Evolutionary conservation across 2,888 invertebrate genomes (phyloP).

Genomic region (Eupithecia insigniata): DNA sequence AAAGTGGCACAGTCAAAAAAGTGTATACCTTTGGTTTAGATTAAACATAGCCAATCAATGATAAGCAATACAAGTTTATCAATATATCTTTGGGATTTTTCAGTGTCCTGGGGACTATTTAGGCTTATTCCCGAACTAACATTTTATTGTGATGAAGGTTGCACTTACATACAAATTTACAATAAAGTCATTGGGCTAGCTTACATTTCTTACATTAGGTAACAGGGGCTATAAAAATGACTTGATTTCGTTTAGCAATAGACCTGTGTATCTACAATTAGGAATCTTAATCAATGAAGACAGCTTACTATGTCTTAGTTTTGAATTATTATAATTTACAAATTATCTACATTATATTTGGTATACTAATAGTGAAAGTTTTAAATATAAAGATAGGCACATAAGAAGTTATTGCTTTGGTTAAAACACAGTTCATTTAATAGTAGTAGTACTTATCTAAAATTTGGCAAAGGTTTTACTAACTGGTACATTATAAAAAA

Average conservation of each 20-base stretch:
- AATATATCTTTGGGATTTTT: conserved; percentile 28
- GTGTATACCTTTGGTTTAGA: conserved; percentile 72
- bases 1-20: conserved; percentile 74
- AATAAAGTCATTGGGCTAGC: conserved; percentile 22
- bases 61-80: conserved; percentile 42
- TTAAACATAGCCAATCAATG: conserved; percentile 66
- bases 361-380: conserved; percentile 65
- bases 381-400: conserved; percentile 75
- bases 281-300: conserved; percentile 18
- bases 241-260: conserved; percentile 22
- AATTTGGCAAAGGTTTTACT: conserved; percentile 76
- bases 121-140: neutral
- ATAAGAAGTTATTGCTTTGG: conserved; percentile 82
- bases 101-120: conserved; percentile 23
- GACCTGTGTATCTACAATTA: conserved; percentile 14
- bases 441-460: conserved; percentile 76
- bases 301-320: conserved; percentile 20
- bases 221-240: conserved; percentile 15
- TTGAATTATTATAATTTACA: conserved; percentile 29
- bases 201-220: conserved; percentile 15
- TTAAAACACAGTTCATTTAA: conserved; percentile 78
- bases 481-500: conserved; percentile 65
- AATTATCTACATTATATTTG: conserved; percentile 70
- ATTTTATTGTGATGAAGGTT: conserved; percentile 8
- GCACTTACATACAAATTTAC: conserved; percentile 12